Evolutionary conservation across 2,113 vertebrate species (phyloP).

Genomic region (Axis porcinus): DNA sequence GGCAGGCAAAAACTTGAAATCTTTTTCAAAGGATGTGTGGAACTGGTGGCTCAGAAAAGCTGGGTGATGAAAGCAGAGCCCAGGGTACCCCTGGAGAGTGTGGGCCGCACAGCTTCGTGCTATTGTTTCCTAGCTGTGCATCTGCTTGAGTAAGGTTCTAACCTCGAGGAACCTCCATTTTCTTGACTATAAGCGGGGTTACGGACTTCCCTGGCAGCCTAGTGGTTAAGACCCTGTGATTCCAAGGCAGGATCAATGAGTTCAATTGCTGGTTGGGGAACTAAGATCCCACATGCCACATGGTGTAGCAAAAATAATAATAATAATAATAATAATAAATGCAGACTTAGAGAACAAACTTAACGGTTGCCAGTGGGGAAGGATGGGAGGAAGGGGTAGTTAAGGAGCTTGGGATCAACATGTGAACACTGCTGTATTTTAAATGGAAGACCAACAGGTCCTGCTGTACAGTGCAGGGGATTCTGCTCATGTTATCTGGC

Average conservation of each 20-base stretch:
- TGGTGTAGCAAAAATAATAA: background rate
- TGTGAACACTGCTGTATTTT: background rate
- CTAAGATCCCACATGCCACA: background rate
- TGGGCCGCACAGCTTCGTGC: no score
- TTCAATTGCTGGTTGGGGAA: background rate
- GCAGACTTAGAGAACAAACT: background rate
- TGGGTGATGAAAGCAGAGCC: background rate
- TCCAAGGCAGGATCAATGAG: background rate
- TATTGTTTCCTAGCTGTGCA: accelerated
- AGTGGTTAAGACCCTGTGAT: accelerated
- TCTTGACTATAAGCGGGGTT: background rate
- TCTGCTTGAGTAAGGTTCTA: background rate
- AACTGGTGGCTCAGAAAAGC: background rate
- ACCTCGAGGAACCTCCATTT: background rate
- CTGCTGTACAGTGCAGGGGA: background rate
- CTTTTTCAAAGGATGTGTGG: background rate
- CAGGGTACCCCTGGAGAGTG: background rate
- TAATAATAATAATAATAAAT: background rate
- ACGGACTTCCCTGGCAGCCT: background rate
- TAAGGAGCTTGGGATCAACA: background rate
- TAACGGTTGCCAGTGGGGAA: background rate
- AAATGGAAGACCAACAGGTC: background rate
- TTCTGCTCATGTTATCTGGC: background rate
- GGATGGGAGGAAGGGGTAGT: background rate
- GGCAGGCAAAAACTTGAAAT: background rate